Evolutionary conservation across 2,888 invertebrate species (phyloP).

Genomic region (Holacanthella duospinosa): DNA sequence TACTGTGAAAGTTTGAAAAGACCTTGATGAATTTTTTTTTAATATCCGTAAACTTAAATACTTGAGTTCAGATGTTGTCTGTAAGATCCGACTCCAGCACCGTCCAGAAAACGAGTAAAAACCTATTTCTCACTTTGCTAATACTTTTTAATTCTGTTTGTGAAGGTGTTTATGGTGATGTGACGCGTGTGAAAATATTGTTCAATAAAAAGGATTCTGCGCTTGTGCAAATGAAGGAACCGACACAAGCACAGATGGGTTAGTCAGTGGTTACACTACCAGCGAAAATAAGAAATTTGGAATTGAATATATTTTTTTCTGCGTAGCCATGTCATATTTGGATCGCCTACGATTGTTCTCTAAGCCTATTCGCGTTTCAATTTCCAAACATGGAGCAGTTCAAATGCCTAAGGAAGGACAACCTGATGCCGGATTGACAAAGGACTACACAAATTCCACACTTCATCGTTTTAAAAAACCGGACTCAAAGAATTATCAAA

Average conservation of each 20-base stretch:
- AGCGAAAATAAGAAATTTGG: not conserved
- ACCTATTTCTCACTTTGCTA: no score
- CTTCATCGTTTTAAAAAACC: constrained; percentile 55
- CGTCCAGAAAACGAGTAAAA: no score
- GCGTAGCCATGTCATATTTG: constrained; percentile 58
- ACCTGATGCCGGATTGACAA: constrained; percentile 95
- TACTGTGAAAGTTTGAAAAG: no score
- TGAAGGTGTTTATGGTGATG: constrained; percentile 98
- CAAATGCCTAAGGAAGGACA: constrained; percentile 98
- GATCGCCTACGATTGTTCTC: constrained; percentile 59
- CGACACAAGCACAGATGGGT: constrained; percentile 96
- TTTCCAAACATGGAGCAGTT: constrained; percentile 96
- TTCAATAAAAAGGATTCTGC: constrained; percentile 99
- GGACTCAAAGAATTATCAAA: constrained; percentile 99
- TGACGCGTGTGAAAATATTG: constrained; percentile 98
- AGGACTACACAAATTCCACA: constrained; percentile 90
- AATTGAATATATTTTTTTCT: not conserved
- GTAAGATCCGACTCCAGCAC: no score
- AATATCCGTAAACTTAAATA: no score
- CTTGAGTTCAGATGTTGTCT: no score
- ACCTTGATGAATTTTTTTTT: no score
- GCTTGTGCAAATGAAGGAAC: constrained; percentile 96
- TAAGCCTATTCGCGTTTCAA: constrained; percentile 92
- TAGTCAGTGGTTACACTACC: constrained; percentile 39
- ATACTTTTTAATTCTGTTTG: no score